Base-by-base conservation (phyloP, 2,888 invertebrate genomes). In the Orgyia antiqua region DNA sequence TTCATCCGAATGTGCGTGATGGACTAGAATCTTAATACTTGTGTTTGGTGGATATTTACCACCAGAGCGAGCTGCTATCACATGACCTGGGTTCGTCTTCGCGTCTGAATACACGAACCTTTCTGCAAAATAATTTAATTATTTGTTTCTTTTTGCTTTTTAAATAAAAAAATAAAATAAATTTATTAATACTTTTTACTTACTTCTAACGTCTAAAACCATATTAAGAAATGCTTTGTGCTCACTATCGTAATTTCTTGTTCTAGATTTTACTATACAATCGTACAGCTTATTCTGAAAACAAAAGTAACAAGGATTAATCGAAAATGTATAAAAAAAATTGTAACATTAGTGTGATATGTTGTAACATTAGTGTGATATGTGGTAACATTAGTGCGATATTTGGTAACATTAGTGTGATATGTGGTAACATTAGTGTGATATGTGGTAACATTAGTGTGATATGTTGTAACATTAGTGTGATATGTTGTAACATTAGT, bases 21-120 rank as follows among this genome's bases (percentile, higher is more conserved):
- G 91, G 38, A 98, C 94, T 57, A 95, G 88, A 47, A 98, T 87
- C 82, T 97, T 97, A 51, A 98, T 94, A 69, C 96, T 97, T 28
- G 95, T 94, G 45, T 92, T 90, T 11, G 86, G 80, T 13, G 91
- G 89, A 70, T 94, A 94, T 46, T 90, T 89, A 64, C 93, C 94
- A 48, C 94, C 93, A 48, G 96, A 92, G 60, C 94, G 91, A 0
- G 96, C 92, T 47, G 97, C 97, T 42, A 96, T 90, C 36, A 98
- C 92, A 60, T 96, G 91, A 0, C 98, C 98, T 21, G 93, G 91
- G 82, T 98, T 98, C 8, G 94, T 93, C 35, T 82, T 88, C 10
- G 88, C 88, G 70, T 97, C 94, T 29, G 91, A 89, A 61, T 92
- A 89, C 0, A 89, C 87, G 73, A 93, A 97, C 56, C 91, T 90